Base-by-base conservation (phyloP, 2,888 invertebrate genomes). In the Lithodes maja region DNA sequence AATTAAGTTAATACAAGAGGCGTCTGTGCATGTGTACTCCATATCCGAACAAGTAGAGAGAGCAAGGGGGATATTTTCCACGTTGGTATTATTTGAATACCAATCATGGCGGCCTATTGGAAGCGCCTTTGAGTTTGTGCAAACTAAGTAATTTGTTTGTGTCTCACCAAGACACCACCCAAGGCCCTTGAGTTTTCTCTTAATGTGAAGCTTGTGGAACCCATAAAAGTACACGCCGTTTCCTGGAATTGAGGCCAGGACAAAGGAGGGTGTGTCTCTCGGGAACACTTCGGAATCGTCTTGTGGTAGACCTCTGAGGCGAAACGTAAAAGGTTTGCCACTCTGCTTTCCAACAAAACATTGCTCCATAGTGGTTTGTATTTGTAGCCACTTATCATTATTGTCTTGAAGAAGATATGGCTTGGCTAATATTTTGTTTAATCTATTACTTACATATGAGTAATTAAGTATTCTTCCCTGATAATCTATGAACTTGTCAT, bases 191-290 rank as follows among this genome's bases (percentile, higher is more conserved):
- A 50, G 9, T 69, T 71, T 54, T 50, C 50, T 81, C n/a, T 2
- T n/a, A 49, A 86, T 86, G 81, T 55, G 86, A 2, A 86, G 17
- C n/a, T 74, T 52, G 49, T 33, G 9, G 74, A 79, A 81, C 7
- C 86, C 86, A 74, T 86, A 81, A 74, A 86, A 74, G 74, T 86
- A 86, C 2, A 80, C 68, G 55, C 86, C 86, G 5, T 55, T 33
- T 53, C 15, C 81, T 2, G 12, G 54, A n/a, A 50, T n/a, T n/a
- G 71, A 69, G 33, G 81, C 74, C 55, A 86, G 55, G 3, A 86
- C 81, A 55, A 86, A 86, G 55, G 81, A 86, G 33, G n/a, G 50
- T n/a, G 52, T 9, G 9, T 17, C 33, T 1, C 17, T 53, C 12
- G 49, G 17, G 49, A 80, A 33, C 33, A 33, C 12, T 49, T 74